phyloP scores from a whole-genome alignment of 1,140 invertebrate genomes.

The Gerris buenoi region DNA sequence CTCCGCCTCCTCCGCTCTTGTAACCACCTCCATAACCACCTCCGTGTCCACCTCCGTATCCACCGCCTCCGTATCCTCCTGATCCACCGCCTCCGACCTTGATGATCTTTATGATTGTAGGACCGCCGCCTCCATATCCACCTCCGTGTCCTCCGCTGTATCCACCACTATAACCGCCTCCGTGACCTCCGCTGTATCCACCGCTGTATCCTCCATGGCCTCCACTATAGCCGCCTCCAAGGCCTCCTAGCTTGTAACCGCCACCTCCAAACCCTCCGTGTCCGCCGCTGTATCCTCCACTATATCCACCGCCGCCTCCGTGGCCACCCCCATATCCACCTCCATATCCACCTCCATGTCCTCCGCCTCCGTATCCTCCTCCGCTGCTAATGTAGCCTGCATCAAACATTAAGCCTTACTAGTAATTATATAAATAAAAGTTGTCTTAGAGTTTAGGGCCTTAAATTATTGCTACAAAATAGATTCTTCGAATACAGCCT shows the following conservation, averaged over 20 bases:
- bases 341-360: not conserved
- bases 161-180: not conserved
- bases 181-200: not conserved
- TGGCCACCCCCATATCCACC: not conserved
- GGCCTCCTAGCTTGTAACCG: no score
- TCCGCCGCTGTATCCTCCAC: not conserved
- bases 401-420: no score
- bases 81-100: not conserved
- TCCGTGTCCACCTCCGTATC: constrained; percentile 3
- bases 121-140: not conserved
- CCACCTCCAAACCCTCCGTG: not conserved
- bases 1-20: not conserved
- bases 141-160: not conserved
- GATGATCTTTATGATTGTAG: no score
- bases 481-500: no score
- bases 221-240: not conserved
- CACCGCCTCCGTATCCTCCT: not conserved
- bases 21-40: not conserved
- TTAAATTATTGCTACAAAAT: no score
- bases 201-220: no score
- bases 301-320: not conserved
- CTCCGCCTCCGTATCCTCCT: not conserved
- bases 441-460: no score
- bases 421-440: no score
- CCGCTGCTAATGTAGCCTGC: not conserved